Percentiles rank a stretch among this genome's conserved stretches.
These are phyloP conservation scores for Clusia tigrina DNA, from an alignment of 2,888 invertebrate species.

Conservation along the genomic window DNA sequence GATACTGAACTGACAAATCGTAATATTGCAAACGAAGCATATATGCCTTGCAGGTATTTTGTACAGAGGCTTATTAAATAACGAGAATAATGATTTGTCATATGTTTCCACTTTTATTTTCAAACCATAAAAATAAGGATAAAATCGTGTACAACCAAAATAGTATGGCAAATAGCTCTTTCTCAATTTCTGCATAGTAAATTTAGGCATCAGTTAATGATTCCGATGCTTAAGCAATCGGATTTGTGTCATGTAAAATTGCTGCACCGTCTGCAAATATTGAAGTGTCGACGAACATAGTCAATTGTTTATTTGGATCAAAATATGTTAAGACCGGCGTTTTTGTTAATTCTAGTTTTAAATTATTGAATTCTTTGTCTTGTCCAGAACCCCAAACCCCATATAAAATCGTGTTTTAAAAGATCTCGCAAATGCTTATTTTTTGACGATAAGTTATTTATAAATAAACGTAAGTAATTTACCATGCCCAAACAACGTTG, in stretches of 20 bases:
- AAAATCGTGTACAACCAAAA: slow-evolving; percentile 34
- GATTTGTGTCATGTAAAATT: slow-evolving; percentile 26
- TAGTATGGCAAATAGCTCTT: slow-evolving; percentile 35
- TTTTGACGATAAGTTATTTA: slow-evolving; percentile 35
- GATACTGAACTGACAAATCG: slow-evolving; percentile 30
- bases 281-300: slow-evolving; percentile 27
- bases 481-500: slow-evolving; percentile 32
- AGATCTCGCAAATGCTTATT: slow-evolving; percentile 30
- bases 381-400: slow-evolving; percentile 24
- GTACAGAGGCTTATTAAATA: slow-evolving; percentile 30
- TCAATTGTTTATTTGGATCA: slow-evolving; percentile 24
- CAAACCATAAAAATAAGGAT: slow-evolving; percentile 31
- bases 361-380: slow-evolving; percentile 27
- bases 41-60: slow-evolving; percentile 30
- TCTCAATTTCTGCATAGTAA: slow-evolving; percentile 38
- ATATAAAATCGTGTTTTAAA: slow-evolving; percentile 29
- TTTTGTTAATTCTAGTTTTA: slow-evolving; percentile 22
- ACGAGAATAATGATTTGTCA: slow-evolving; percentile 28
- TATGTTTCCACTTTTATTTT: slow-evolving; percentile 30
- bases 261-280: slow-evolving; percentile 30
- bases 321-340: slow-evolving; percentile 28
- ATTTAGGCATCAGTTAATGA: slow-evolving; percentile 28
- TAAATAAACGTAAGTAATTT: slow-evolving; percentile 38
- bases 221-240: slow-evolving; percentile 31
- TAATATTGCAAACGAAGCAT: slow-evolving; percentile 33